Conservation (phyloP, 2,797 vertebrate genomes). For the Sus cebifrons region DNA sequence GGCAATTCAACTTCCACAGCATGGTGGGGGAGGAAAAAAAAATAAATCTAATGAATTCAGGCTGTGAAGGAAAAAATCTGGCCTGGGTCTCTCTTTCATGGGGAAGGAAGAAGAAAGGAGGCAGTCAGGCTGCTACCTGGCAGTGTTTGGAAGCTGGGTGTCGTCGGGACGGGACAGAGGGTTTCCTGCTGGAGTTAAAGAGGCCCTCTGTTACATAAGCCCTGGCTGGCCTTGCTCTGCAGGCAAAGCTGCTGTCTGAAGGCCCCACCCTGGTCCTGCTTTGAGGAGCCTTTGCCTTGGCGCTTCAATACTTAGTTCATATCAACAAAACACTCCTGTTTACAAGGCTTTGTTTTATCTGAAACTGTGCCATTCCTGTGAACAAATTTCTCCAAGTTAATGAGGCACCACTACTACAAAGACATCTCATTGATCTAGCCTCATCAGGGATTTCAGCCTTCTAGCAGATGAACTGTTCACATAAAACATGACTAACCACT, state of each 20-base stretch:
- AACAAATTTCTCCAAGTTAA: conserved; percentile 26
- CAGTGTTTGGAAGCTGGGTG: conserved; percentile 65
- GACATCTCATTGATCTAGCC: neutral
- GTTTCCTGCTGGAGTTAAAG: conserved; percentile 80
- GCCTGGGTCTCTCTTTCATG: conserved; percentile 48
- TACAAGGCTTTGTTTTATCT: conserved; percentile 39
- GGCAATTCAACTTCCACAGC: conserved; percentile 70
- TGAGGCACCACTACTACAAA: neutral
- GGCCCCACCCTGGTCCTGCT: neutral
- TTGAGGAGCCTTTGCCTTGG: neutral
- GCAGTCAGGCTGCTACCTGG: conserved; percentile 79
- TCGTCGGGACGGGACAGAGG: conserved; percentile 71
- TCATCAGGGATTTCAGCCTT: neutral
- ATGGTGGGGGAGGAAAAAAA: conserved; percentile 61
- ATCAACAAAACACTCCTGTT: conserved; percentile 27
- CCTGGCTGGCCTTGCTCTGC: neutral
- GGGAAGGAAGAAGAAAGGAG: conserved; percentile 77
- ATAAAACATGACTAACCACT: neutral
- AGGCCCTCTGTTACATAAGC: conserved; percentile 80
- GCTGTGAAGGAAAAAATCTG: conserved; percentile 60
- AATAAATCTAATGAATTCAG: conserved; percentile 77
- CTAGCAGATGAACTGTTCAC: neutral
- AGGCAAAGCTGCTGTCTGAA: conserved; percentile 48
- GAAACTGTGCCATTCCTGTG: neutral
- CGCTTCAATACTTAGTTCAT: neutral